Percentiles rank a stretch among this genome's conserved stretches.
Conservation (phyloP, 2,888 invertebrate genomes). For the Odontothrips loti region DNA sequence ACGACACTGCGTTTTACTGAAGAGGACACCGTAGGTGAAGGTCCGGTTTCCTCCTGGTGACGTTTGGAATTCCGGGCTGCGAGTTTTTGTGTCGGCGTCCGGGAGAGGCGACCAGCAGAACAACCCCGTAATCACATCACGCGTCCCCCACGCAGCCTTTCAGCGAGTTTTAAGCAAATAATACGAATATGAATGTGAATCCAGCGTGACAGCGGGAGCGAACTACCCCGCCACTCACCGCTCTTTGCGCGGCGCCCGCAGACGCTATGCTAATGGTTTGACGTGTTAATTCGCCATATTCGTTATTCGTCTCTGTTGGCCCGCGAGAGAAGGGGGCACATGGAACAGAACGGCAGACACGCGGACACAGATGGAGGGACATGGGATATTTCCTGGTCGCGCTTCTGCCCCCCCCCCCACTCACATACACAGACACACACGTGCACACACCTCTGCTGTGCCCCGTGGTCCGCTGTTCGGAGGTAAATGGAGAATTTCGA, state of each 20-base stretch:
- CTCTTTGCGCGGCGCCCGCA: neutral
- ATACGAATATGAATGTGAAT: neutral
- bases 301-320: neutral
- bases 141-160: neutral
- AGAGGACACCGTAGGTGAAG: too few species aligned
- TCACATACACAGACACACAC: neutral
- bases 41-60: too few species aligned
- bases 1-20: too few species aligned
- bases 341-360: too few species aligned
- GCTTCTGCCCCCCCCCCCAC: neutral
- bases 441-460: neutral
- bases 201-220: neutral
- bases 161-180: neutral
- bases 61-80: too few species aligned
- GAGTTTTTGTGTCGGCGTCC: too few species aligned
- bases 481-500: neutral
- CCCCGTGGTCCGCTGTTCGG: too few species aligned
- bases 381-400: too few species aligned
- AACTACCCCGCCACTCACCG: neutral
- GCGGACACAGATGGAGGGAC: too few species aligned
- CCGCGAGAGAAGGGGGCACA: too few species aligned
- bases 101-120: too few species aligned
- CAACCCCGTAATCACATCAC: too few species aligned
- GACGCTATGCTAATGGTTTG: slow-evolving; percentile 7
- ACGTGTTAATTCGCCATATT: neutral